phyloP scores from a whole-genome alignment of 92 coral and sea anemone species.

The Palythoa grandiflora region DNA sequence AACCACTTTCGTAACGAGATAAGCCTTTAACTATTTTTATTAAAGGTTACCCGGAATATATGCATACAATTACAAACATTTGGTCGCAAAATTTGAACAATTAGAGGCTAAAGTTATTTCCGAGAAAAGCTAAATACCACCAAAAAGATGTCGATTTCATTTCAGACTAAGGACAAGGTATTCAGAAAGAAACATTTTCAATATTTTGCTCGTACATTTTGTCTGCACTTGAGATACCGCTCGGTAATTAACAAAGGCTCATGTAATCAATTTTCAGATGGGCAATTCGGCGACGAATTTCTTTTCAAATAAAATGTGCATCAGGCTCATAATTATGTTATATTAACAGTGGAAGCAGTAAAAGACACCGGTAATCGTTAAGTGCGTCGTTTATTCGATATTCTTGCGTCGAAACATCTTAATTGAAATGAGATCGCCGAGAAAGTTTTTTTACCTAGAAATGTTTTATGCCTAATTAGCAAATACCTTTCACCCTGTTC shows the following conservation, averaged over 20 bases:
- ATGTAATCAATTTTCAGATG: not conserved
- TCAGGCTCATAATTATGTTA: not conserved
- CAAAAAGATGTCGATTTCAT: not conserved
- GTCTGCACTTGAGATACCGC: slow-evolving; percentile 2
- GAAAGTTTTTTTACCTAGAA: not conserved
- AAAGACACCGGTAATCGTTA: not conserved
- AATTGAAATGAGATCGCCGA: not conserved
- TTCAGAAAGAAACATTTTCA: not conserved
- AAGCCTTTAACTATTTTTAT: not conserved
- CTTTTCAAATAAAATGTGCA: not conserved
- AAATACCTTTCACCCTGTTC: slow-evolving; percentile 1
- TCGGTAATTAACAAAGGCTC: not conserved
- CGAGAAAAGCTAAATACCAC: not conserved
- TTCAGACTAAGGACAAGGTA: not conserved
- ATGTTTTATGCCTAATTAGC: slow-evolving; percentile 4
- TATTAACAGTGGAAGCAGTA: not conserved
- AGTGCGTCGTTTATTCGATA: not conserved
- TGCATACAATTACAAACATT: not conserved
- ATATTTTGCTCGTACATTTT: not conserved
- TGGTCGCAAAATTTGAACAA: not conserved
- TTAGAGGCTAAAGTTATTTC: not conserved
- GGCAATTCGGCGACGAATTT: not conserved
- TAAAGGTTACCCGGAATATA: not conserved
- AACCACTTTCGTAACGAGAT: not conserved
- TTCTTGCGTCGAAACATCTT: not conserved